These are phyloP conservation scores for Erinaceus europaeus DNA, from an alignment of 2,113 vertebrate species.

Conservation along the genomic window DNA sequence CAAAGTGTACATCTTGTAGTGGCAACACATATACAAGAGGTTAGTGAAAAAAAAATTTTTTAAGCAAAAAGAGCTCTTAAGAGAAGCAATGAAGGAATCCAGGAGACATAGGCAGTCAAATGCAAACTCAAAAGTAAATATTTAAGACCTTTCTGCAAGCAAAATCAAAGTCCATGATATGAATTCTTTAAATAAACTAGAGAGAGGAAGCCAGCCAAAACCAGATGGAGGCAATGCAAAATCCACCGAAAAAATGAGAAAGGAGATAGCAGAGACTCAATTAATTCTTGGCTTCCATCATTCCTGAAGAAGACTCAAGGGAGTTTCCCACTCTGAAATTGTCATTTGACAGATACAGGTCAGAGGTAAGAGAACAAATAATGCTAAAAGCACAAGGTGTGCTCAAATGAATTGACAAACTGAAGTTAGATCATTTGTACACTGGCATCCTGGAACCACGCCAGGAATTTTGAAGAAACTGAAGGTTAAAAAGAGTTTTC, in stretches of 20 bases:
- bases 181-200: constrained; percentile 55
- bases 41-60: background rate
- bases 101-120: background rate
- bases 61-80: background rate
- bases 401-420: constrained; percentile 28
- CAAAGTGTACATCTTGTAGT: background rate
- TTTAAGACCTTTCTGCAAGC: constrained; percentile 40
- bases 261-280: constrained; percentile 40
- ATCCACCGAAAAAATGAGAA: constrained; percentile 33
- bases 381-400: constrained; percentile 53
- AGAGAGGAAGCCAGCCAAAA: background rate
- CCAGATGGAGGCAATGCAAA: constrained; percentile 20
- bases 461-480: constrained; percentile 14
- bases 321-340: constrained; percentile 52
- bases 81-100: background rate
- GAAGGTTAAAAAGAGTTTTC: background rate
- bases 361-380: constrained; percentile 54
- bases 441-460: background rate
- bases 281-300: constrained; percentile 54
- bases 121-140: constrained; percentile 26
- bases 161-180: constrained; percentile 18
- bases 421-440: background rate
- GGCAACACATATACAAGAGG: background rate
- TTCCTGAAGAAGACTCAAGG: constrained; percentile 31
- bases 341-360: constrained; percentile 46